These are phyloP conservation scores for Oplegnathus fasciatus DNA, from an alignment of 2,113 vertebrate genomes.

Conservation along the genomic window DNA sequence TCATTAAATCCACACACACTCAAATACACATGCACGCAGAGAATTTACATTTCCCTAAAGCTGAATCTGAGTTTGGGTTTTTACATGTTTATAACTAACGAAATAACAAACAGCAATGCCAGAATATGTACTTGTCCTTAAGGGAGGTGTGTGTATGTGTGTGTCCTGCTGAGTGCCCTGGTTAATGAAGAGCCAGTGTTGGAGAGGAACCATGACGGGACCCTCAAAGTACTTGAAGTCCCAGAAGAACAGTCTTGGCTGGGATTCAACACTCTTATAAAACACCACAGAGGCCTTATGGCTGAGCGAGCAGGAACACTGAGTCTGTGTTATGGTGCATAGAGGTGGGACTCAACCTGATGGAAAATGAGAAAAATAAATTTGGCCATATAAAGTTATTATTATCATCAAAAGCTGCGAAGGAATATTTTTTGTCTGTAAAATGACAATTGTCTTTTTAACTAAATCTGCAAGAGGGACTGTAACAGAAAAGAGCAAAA, in stretches of 20 bases:
- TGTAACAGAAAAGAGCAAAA: background rate
- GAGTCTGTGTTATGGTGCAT: conserved; percentile 18
- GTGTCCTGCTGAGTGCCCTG: conserved; percentile 39
- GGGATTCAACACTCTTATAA: conserved; percentile 60
- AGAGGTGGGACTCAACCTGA: conserved; percentile 16
- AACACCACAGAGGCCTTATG: conserved; percentile 49
- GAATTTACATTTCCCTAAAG: conserved; percentile 68
- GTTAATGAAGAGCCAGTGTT: conserved; percentile 56
- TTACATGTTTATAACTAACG: conserved; percentile 34
- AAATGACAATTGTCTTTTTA: background rate
- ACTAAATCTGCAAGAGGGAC: background rate
- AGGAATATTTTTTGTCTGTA: background rate
- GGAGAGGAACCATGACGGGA: conserved; percentile 66
- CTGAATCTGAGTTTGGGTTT: conserved; percentile 30
- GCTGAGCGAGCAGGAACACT: conserved; percentile 54
- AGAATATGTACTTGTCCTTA: conserved; percentile 40
- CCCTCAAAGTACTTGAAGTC: conserved; percentile 45
- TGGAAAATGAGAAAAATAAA: conserved; percentile 26
- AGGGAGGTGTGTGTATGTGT: conserved; percentile 43
- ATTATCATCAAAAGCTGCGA: conserved; percentile 9
- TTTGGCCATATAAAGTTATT: background rate
- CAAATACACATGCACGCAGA: conserved; percentile 12
- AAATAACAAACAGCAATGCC: conserved; percentile 30
- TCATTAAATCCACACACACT: conserved; percentile 66
- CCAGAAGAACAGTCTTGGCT: conserved; percentile 58